A percentile compares a stretch with the other conserved stretches of the same genome.
These are phyloP conservation scores for Takifugu ocellatus DNA, from an alignment of 2,797 vertebrate species.

Conservation along the genomic window DNA sequence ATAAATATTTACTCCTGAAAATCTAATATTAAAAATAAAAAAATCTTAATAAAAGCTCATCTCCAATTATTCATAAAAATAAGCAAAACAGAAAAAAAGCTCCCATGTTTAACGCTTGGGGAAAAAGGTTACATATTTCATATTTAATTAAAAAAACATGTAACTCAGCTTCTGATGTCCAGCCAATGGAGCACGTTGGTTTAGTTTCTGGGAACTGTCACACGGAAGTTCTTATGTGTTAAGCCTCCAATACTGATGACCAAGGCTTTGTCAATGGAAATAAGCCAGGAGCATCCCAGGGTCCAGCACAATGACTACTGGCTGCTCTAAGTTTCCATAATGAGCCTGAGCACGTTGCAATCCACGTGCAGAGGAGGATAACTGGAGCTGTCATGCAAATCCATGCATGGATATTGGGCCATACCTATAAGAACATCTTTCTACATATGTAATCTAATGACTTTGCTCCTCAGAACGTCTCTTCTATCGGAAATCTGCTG, in stretches of 20 bases:
- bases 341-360: background rate
- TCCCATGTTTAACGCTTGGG: too few relatives aligned
- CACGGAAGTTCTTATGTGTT: background rate
- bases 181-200: too few relatives aligned
- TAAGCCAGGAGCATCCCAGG: background rate
- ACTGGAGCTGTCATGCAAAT: background rate
- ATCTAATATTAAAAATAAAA: too few relatives aligned
- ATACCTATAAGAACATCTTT: background rate
- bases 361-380: background rate
- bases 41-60: too few relatives aligned
- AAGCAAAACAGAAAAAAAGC: too few relatives aligned
- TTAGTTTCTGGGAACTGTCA: background rate
- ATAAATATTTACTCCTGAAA: too few relatives aligned
- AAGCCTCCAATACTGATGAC: background rate
- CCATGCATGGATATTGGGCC: background rate
- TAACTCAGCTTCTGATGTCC: too few relatives aligned
- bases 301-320: background rate
- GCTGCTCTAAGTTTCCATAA: background rate
- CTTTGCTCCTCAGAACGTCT: background rate
- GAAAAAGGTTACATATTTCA: too few relatives aligned
- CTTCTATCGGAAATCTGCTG: background rate
- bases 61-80: too few relatives aligned
- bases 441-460: too few relatives aligned
- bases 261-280: background rate
- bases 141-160: too few relatives aligned